A percentile compares a stretch with the other conserved stretches of the same genome.
phyloP scores from a whole-genome alignment of 2,797 vertebrate species.

The Streptopelia turtur region DNA sequence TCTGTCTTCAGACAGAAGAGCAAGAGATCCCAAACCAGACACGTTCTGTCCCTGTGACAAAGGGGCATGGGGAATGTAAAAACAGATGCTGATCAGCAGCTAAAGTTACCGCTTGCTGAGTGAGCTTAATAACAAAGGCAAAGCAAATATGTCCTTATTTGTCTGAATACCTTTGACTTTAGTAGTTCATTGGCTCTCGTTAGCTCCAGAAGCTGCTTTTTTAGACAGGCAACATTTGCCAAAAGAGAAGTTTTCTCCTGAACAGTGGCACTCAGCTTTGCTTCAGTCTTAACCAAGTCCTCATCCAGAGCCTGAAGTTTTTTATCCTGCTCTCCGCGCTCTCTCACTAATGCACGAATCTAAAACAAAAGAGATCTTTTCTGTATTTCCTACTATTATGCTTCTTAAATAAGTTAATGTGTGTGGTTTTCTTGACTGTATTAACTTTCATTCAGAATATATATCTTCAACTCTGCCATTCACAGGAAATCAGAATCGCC shows the following conservation, averaged over 20 bases:
- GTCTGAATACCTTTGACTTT: slow-evolving; percentile 89
- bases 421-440: background rate
- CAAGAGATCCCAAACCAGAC: background rate
- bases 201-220: slow-evolving; percentile 88
- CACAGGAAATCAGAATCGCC: background rate
- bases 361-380: slow-evolving; percentile 44
- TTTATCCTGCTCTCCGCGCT: slow-evolving; percentile 88
- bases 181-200: slow-evolving; percentile 90
- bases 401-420: background rate
- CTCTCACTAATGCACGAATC: slow-evolving; percentile 89
- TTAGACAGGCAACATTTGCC: slow-evolving; percentile 85
- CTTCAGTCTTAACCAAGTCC: slow-evolving; percentile 87
- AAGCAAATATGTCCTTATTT: rapidly evolving
- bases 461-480: background rate
- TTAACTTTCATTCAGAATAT: background rate
- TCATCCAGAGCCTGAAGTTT: slow-evolving; percentile 84
- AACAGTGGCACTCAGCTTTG: slow-evolving; percentile 84
- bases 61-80: rapidly evolving
- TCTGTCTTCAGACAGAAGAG: background rate
- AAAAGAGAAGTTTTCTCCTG: slow-evolving; percentile 89
- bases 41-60: rapidly evolving
- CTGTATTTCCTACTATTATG: background rate
- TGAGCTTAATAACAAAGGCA: background rate
- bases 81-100: background rate
- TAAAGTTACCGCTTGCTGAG: background rate